Percentiles rank a stretch among this genome's conserved stretches.
Conservation (phyloP, 37 sponge, comb jelly and placozoan genomes). For the Dysidea cf. avara region DNA sequence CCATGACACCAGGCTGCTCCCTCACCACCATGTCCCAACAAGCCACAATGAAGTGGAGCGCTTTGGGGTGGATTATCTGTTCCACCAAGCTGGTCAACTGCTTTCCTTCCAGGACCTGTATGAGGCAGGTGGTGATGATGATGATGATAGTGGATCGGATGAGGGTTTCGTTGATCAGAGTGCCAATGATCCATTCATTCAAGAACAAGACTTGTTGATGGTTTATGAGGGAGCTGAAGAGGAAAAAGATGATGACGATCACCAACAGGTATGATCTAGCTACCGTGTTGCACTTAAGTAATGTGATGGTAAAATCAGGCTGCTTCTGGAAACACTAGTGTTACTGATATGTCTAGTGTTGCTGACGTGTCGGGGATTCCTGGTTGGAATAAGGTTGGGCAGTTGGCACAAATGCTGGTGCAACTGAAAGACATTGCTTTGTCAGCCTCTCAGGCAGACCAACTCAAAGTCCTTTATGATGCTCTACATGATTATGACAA, state of each 20-base stretch:
- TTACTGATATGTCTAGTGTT: background rate
- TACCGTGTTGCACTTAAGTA: too few species aligned
- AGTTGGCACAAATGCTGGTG: slow-evolving; percentile 16
- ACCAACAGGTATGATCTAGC: slow-evolving; percentile 6
- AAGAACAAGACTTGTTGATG: too few species aligned
- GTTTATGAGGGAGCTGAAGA: too few species aligned
- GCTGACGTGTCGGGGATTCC: slow-evolving; percentile 7
- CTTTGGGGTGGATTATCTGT: slow-evolving; percentile 40
- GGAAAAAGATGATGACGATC: background rate
- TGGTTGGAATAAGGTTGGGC: slow-evolving; percentile 40
- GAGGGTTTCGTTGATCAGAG: background rate
- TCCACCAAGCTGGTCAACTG: background rate
- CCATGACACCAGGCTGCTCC: background rate
- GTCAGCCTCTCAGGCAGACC: background rate
- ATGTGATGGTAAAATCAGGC: too few species aligned
- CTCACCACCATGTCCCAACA: slow-evolving; percentile 11
- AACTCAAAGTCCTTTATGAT: slow-evolving; percentile 2
- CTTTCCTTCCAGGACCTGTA: background rate
- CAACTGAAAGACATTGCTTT: slow-evolving; percentile 6
- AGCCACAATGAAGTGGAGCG: slow-evolving; percentile 30
- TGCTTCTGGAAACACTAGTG: too few species aligned
- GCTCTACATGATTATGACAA: slow-evolving; percentile 22
- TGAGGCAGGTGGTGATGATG: slow-evolving; percentile 12
- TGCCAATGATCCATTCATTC: too few species aligned
- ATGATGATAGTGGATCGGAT: background rate